Evolutionary conservation across 2,797 vertebrate genomes (phyloP), one percentile per base, ranked within the genome.

Genomic region (Gadopsis bispinosus): DNA sequence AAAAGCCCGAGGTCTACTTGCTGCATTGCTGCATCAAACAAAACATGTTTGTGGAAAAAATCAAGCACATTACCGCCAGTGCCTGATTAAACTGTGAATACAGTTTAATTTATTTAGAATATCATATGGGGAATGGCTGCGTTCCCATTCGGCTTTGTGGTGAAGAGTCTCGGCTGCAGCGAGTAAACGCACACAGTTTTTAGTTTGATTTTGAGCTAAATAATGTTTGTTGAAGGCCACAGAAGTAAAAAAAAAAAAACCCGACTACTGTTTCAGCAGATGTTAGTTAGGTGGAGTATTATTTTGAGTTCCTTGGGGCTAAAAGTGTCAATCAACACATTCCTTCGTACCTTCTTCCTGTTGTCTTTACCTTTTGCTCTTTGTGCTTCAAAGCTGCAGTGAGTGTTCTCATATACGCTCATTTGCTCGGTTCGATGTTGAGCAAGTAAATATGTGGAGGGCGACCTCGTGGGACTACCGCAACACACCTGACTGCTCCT

Each of bases 11-110:
- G 86, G 83, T 88, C 67, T 48, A 62, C 67, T 79, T 29, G 13
- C 58, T 79, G 76, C 68, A 58, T 81, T 73, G 33, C 66, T 64
- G 66, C 83, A 84, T 91, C 82, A 87, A 80, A 86, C 85, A 85
- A 85, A 89, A 85, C 59, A 68, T 83, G 84, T 86, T 85, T 83
- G 64, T 84, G 43, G 4, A 45, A 67, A 80, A 86, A 89, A 83
- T 88, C 79, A 81, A 86, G 76, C 67, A 69, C 64, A 80, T 78
- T 83, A 68, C 59, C 0, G 35, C 33, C 66, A 76, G 58, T 45
- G 56, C 51, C 78, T 86, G 77, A 88, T 86, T 79, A 85, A 84
- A 73, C 51, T 56, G 80, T 87, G 77, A 89, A 84, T 87, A 85
- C 86, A 81, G 85, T 83, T 83, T 83, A 9, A 88, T 83, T 83